Percentiles rank a stretch among this genome's conserved stretches.
phyloP scores from a whole-genome alignment of 30 jellyfish, hydroid and myxozoan species.

The Chrysaora quinquecirrha region DNA sequence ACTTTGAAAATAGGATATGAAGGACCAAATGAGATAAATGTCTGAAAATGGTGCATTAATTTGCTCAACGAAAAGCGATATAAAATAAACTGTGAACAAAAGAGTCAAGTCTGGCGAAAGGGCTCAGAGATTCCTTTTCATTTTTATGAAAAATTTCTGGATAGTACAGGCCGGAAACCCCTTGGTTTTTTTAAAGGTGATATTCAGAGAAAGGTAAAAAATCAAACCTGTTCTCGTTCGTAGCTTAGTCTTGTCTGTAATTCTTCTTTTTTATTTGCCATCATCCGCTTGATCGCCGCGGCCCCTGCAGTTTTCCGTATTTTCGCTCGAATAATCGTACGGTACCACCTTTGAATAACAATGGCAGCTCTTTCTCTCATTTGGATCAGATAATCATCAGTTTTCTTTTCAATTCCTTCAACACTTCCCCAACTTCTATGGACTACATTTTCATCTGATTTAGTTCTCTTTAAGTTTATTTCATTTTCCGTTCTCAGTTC shows the following conservation, averaged over 20 bases:
- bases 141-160: no score
- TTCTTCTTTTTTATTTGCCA: conserved; percentile 78
- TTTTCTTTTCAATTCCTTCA: conserved; percentile 65
- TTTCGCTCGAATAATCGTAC: conserved; percentile 35
- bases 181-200: no score
- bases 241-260: conserved; percentile 72
- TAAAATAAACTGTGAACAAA: no score
- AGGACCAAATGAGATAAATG: no score
- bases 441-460: not conserved
- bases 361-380: conserved; percentile 84
- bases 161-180: no score
- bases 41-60: no score
- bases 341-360: conserved; percentile 87
- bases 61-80: no score
- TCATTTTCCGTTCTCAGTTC: not conserved
- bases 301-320: conserved; percentile 85
- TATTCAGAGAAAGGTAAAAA: no score
- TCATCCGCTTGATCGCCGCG: conserved; percentile 86
- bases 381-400: conserved; percentile 62
- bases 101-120: no score
- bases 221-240: conserved; percentile 71
- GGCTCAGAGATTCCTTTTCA: no score
- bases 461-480: not conserved
- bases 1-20: no score
- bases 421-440: conserved; percentile 79